Conservation (phyloP, 2,797 vertebrate species). For the Hapalemur alaotrensis region DNA sequence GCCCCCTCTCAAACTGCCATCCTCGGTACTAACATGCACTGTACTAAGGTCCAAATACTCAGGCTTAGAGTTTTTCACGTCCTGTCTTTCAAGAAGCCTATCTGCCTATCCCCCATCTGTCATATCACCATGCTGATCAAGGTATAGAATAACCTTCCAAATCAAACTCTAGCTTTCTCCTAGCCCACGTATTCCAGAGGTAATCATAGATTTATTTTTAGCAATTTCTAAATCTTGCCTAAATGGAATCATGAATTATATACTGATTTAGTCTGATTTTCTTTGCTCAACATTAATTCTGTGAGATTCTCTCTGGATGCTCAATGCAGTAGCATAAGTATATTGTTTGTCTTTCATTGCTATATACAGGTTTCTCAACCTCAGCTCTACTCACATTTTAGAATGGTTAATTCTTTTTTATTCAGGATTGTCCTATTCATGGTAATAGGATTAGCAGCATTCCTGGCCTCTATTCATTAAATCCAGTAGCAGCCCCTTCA, state of each 20-base stretch:
- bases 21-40: not conserved
- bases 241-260: not conserved
- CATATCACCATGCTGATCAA: not conserved
- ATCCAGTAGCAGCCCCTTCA: not conserved
- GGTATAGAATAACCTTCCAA: not conserved
- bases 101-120: not conserved
- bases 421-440: rapidly evolving
- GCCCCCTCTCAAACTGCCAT: not conserved
- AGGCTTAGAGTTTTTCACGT: not conserved
- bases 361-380: not conserved
- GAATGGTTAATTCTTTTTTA: not conserved
- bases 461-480: not conserved
- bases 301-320: not conserved
- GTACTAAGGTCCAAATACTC: not conserved
- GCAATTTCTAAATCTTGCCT: not conserved
- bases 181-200: not conserved
- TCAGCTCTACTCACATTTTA: not conserved
- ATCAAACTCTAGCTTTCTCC: not conserved
- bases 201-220: not conserved
- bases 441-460: not conserved
- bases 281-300: not conserved
- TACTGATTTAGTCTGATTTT: not conserved
- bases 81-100: not conserved
- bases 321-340: not conserved
- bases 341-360: not conserved